Evolutionary conservation across 2,113 vertebrate genomes (phyloP).

Genomic region (Accipiter cooperii): DNA sequence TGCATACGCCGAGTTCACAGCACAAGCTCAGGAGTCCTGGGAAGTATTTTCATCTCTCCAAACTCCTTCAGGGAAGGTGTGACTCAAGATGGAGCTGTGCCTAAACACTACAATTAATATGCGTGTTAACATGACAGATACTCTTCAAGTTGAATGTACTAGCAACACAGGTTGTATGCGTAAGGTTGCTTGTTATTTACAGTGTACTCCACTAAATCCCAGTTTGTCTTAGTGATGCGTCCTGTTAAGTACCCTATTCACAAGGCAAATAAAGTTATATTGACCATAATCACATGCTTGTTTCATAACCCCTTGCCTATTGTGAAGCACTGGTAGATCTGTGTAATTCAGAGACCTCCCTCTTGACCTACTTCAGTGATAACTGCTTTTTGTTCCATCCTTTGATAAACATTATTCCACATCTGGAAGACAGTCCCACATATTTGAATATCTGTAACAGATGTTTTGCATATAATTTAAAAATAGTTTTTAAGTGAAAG

Average conservation of each 20-base stretch:
- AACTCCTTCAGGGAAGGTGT: not conserved
- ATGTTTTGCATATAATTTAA: conserved; percentile 42
- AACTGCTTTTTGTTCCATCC: conserved; percentile 19
- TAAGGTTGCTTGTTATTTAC: not conserved
- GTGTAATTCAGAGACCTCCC: not conserved
- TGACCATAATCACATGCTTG: not conserved
- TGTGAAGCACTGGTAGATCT: not conserved
- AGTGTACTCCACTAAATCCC: not conserved
- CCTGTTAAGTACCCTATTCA: not conserved
- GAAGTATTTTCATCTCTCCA: not conserved
- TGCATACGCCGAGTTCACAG: not conserved
- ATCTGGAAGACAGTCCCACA: conserved; percentile 50
- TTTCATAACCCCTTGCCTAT: not conserved
- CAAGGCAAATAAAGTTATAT: conserved; percentile 5
- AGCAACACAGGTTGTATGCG: not conserved
- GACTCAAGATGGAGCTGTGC: not conserved
- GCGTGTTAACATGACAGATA: not conserved
- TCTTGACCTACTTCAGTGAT: conserved; percentile 45
- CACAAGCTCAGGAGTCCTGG: not conserved
- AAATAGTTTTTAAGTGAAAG: conserved; percentile 50
- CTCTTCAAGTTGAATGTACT: not conserved
- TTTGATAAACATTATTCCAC: conserved; percentile 55
- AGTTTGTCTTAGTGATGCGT: not conserved
- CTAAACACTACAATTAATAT: not conserved
- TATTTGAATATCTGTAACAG: conserved; percentile 34